Conservation (phyloP, 2,797 vertebrate genomes). For the Poliocrania exsul region DNA sequence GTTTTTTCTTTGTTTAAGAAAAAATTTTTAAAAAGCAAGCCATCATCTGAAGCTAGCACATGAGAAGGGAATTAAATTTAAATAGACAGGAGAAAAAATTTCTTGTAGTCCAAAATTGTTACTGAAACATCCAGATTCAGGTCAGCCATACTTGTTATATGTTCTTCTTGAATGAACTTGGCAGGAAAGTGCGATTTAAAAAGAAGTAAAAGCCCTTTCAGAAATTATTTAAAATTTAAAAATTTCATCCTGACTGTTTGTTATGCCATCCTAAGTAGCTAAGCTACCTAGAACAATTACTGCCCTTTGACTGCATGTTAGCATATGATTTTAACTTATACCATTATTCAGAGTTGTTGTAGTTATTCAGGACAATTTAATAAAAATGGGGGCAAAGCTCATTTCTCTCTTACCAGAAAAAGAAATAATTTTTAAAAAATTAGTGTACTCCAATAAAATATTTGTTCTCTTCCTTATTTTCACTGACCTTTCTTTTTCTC, state of each 20-base stretch:
- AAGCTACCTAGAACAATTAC: background rate
- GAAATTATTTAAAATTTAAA: background rate
- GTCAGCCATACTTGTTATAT: background rate
- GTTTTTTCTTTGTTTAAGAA: too few relatives aligned
- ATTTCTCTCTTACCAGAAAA: background rate
- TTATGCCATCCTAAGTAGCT: background rate
- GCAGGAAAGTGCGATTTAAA: background rate
- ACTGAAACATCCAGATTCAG: background rate
- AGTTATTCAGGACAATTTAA: background rate
- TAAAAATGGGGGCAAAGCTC: background rate
- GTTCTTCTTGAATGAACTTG: background rate
- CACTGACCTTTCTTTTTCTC: background rate
- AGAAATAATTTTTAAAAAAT: background rate
- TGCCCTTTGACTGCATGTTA: background rate
- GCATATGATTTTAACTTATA: background rate
- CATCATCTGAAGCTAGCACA: background rate
- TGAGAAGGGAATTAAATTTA: background rate
- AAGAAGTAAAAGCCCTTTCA: background rate
- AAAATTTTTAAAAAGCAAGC: background rate
- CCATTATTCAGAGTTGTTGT: background rate
- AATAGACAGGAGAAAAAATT: background rate
- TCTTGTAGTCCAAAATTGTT: background rate
- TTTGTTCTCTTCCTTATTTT: background rate
- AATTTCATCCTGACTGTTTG: background rate
- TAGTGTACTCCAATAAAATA: accelerated